phyloP scores from a whole-genome alignment of 2,113 vertebrate genomes.

The Hippocampus guttulatus region DNA sequence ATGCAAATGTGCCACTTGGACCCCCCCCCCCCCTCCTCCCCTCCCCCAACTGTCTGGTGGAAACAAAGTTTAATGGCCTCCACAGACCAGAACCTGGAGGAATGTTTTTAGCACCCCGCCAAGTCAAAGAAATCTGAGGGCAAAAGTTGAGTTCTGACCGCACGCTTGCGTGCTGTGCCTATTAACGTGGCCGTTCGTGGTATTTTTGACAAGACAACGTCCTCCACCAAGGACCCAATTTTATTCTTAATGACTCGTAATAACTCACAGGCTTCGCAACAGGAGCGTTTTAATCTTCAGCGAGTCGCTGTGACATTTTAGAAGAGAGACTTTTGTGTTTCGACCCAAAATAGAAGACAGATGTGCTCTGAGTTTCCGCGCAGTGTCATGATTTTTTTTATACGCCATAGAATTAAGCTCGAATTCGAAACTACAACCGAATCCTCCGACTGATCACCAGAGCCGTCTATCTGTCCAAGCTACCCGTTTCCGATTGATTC shows the following conservation, averaged over 20 bases:
- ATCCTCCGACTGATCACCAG: too few relatives aligned
- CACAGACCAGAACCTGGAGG: too few relatives aligned
- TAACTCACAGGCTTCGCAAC: not conserved
- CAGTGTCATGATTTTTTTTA: not conserved
- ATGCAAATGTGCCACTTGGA: too few relatives aligned
- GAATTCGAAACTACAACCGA: too few relatives aligned
- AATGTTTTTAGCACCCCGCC: not conserved
- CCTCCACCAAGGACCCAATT: not conserved
- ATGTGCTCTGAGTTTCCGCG: not conserved
- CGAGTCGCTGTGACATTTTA: not conserved
- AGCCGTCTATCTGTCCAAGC: too few relatives aligned
- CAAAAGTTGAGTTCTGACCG: too few relatives aligned
- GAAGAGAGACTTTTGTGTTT: not conserved
- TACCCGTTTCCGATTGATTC: too few relatives aligned
- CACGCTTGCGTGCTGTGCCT: too few relatives aligned
- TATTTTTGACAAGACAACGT: too few relatives aligned
- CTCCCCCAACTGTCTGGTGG: not conserved
- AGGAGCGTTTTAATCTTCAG: not conserved
- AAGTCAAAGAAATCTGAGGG: not conserved
- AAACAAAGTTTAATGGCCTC: not conserved
- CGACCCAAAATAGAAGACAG: constrained; percentile 1
- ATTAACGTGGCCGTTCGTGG: too few relatives aligned
- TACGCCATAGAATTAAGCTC: too few relatives aligned
- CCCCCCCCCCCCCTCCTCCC: too few relatives aligned
- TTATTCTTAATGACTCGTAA: not conserved